Percentiles rank a stretch among this genome's conserved stretches.
Evolutionary conservation across 2,797 vertebrate genomes (phyloP).

Genomic region (Hafferia zeledoni): DNA sequence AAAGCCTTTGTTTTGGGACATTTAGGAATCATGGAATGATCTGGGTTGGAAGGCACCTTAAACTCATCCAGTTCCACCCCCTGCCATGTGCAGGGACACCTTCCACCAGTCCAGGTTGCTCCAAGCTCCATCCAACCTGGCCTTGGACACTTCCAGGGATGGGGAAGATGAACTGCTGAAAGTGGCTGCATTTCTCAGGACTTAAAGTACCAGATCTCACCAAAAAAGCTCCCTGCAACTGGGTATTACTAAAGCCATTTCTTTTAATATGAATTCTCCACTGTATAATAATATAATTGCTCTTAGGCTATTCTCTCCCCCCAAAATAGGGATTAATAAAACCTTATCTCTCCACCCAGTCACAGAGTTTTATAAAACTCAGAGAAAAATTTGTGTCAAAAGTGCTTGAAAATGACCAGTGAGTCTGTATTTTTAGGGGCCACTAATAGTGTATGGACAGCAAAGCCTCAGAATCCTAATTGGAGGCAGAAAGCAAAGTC

Average conservation of each 20-base stretch:
- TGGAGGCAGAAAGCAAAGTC: background rate
- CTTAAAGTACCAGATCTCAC: background rate
- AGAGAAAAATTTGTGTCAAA: background rate
- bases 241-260: background rate
- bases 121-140: background rate
- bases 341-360: background rate
- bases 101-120: background rate
- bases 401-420: background rate
- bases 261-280: background rate
- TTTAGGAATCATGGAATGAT: background rate
- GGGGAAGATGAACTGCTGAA: background rate
- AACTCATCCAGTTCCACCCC: background rate
- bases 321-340: background rate
- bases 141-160: background rate
- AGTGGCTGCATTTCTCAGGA: background rate
- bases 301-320: background rate
- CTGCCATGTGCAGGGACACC: background rate
- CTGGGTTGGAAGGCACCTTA: background rate
- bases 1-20: background rate
- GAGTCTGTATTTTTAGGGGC: background rate
- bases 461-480: background rate
- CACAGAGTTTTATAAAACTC: background rate
- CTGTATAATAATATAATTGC: background rate
- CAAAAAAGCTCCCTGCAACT: background rate
- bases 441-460: background rate